Conservation (phyloP, 2,113 vertebrate species). For the Tragelaphus buxtoni region DNA sequence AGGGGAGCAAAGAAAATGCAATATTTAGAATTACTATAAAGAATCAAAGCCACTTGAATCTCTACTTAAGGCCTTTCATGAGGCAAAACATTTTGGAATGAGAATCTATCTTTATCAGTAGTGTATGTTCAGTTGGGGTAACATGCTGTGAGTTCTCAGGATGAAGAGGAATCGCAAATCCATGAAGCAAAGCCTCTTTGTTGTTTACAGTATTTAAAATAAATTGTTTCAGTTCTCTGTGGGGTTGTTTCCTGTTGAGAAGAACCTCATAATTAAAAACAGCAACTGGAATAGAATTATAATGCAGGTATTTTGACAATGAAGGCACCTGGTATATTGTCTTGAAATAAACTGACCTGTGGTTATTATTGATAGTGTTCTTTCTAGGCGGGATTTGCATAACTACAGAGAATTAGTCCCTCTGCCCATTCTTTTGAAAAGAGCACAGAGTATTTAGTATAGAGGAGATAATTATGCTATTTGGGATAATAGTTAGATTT, state of each 20-base stretch:
- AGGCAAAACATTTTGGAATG: conserved; percentile 38
- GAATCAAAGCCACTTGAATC: conserved; percentile 11
- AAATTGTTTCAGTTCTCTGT: conserved; percentile 69
- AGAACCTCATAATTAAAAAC: conserved; percentile 73
- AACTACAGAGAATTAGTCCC: conserved; percentile 58
- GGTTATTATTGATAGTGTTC: conserved; percentile 48
- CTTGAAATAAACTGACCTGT: conserved; percentile 69
- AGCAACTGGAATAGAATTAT: conserved; percentile 47
- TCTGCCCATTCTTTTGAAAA: conserved; percentile 67
- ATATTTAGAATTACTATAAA: conserved; percentile 1
- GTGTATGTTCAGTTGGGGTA: neutral
- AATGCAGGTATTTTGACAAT: conserved; percentile 71
- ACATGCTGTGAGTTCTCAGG: conserved; percentile 34
- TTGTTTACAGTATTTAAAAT: conserved; percentile 73
- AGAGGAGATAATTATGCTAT: conserved; percentile 70
- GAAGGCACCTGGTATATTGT: conserved; percentile 63
- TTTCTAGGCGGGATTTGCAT: conserved; percentile 64
- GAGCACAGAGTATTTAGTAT: conserved; percentile 61
- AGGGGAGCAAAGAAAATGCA: neutral
- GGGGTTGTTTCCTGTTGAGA: conserved; percentile 68
- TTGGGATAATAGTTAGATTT: conserved; percentile 71
- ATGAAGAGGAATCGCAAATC: conserved; percentile 39
- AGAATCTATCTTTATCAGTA: conserved; percentile 22
- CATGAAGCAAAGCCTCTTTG: conserved; percentile 44
- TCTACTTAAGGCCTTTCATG: neutral